phyloP scores from a whole-genome alignment of 2,113 vertebrate genomes.

The Psephotus haematonotus region DNA sequence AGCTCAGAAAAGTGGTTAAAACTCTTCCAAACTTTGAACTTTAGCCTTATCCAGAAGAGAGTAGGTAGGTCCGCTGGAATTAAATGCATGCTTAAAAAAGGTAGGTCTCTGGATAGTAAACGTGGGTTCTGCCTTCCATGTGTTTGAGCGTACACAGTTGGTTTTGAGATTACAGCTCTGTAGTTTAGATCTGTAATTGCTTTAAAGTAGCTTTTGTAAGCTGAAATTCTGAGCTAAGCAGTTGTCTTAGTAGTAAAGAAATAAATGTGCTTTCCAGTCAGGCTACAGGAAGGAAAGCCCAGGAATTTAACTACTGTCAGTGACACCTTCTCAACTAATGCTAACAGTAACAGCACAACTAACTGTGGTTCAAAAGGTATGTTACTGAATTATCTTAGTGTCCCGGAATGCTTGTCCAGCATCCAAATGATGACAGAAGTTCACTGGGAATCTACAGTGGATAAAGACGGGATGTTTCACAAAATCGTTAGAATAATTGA shows the following conservation, averaged over 20 bases:
- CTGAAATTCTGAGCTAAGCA: background rate
- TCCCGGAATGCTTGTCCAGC: background rate
- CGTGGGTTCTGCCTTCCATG: background rate
- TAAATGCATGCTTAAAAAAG: background rate
- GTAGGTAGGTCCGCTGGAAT: background rate
- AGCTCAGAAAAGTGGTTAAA: background rate
- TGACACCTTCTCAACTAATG: background rate
- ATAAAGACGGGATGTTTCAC: conserved; percentile 12
- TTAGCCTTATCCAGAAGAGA: background rate
- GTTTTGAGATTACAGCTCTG: background rate
- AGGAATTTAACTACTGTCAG: background rate
- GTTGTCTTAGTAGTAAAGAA: background rate
- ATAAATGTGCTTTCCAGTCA: background rate
- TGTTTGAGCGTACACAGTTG: background rate
- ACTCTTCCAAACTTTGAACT: background rate
- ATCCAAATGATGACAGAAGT: conserved; percentile 11
- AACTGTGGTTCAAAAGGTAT: conserved; percentile 10
- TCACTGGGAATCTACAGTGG: background rate
- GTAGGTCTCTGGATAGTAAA: background rate
- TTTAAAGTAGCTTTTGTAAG: background rate
- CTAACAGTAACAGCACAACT: background rate
- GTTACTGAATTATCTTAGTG: background rate
- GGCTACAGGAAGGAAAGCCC: background rate
- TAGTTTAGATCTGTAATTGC: background rate
- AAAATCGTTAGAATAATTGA: background rate